Base-by-base conservation (phyloP, 2,113 vertebrate species). In the Turdus rufiventris region DNA sequence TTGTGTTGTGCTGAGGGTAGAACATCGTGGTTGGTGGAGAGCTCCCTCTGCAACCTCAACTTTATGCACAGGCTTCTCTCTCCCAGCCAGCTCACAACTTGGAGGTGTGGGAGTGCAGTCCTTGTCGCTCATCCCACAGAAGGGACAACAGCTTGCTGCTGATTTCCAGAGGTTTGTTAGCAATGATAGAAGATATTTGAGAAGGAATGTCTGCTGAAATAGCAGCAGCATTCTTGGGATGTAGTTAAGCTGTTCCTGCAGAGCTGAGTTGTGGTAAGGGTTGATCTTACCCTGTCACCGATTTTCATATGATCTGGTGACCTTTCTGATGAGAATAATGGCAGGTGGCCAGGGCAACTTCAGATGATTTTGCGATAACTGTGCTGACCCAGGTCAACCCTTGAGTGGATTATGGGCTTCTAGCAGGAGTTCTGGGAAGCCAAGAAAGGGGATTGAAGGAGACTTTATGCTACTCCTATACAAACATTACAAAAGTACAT, bases 391-490 rank as follows among this genome's bases (percentile, higher is more conserved):
- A 36, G 63, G 75, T 94, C 89, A 62, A 70, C 33, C n/a, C 74
- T 88, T 89, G 63, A 89, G 89, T 77, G 72, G 89, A 93, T 93
- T 95, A 91, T 48, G 53, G 51, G 25, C 78, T 94, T 97, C 72
- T 82, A 83, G 5, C 60, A 80, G 66, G 54, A 89, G 18, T 84
- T 89, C 60, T 70, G 40, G 76, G 61, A 94, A 93, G 67, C 56
- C 43, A 53, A 25, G 47, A 56, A 67, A 87, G 86, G 18, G 53
- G 18, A 28, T 51, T 75, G 38, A 12, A 12, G 53, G 65, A 74
- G 82, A 16, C 79, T 74, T 88, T 62, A 45, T 77, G 36, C 43
- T 28, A 77, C 47, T 67, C 8, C 43, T 80, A 5, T 45, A 21
- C 33, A 73, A 70, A 50, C 34, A 31, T 50, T 62, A 14, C 63